A percentile compares a stretch with the other conserved stretches of the same genome.
These are phyloP conservation scores for Trissolcus brochymenae DNA, from an alignment of 2,888 invertebrate species.

Conservation along the genomic window DNA sequence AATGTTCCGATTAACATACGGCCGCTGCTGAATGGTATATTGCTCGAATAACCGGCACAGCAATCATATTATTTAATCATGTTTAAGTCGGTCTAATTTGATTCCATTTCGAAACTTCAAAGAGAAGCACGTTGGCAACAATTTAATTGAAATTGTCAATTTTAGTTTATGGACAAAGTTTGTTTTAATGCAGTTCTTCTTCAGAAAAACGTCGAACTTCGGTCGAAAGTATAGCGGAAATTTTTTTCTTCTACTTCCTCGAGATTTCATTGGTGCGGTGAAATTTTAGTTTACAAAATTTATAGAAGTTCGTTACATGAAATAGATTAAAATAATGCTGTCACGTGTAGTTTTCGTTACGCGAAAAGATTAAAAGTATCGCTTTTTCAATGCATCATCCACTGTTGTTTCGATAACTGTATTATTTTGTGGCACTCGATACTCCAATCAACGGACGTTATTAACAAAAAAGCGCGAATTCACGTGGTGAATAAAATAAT, in stretches of 20 bases:
- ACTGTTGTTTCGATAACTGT: slow-evolving; percentile 23
- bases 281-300: neutral
- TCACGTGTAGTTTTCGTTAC: slow-evolving; percentile 14
- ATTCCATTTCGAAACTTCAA: neutral
- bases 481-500: neutral
- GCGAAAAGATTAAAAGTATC: slow-evolving; percentile 34
- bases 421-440: slow-evolving; percentile 15
- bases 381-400: slow-evolving; percentile 16
- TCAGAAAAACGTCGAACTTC: slow-evolving; percentile 2
- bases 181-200: slow-evolving; percentile 1
- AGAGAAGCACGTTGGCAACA: neutral
- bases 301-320: neutral
- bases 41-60: neutral
- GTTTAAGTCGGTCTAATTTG: slow-evolving; percentile 4
- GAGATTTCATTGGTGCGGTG: neutral
- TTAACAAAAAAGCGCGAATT: slow-evolving; percentile 12
- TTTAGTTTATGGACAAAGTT: slow-evolving; percentile 4
- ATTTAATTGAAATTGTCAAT: slow-evolving; percentile 6
- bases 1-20: too few species aligned
- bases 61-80: slow-evolving; percentile 9
- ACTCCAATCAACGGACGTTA: neutral
- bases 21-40: slow-evolving; percentile 1
- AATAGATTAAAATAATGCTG: neutral
- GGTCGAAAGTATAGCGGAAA: neutral
- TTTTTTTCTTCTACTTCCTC: neutral